Evolutionary conservation across 1,140 invertebrate species (phyloP).

Genomic region (Pararge aegeria): DNA sequence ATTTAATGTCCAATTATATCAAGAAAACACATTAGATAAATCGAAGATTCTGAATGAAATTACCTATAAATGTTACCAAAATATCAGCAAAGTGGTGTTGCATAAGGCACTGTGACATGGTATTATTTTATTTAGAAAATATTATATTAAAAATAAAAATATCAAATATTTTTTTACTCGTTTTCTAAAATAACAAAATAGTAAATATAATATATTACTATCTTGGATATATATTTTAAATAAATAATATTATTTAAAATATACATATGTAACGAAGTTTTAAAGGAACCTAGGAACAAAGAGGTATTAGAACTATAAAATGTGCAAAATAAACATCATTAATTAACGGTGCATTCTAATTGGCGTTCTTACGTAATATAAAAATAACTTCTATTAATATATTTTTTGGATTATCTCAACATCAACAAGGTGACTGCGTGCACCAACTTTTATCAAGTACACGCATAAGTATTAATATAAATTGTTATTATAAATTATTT

Average conservation of each 20-base stretch:
- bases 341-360: no score
- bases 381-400: no score
- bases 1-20: constrained; percentile 50
- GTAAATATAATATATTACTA: no score
- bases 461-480: no score
- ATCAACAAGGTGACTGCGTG: no score
- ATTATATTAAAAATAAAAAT: constrained; percentile 27
- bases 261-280: background rate
- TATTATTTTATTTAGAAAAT: constrained; percentile 59
- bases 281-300: background rate
- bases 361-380: no score
- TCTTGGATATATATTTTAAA: no score
- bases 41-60: constrained; percentile 43
- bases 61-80: constrained; percentile 48
- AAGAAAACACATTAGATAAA: constrained; percentile 38
- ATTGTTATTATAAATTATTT: no score
- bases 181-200: no score
- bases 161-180: constrained; percentile 23
- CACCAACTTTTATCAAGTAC: no score
- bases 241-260: background rate
- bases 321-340: constrained; percentile 2
- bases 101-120: constrained; percentile 65
- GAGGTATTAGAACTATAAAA: constrained; percentile 4
- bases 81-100: constrained; percentile 48
- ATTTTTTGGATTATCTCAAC: no score